Base-by-base conservation (phyloP, 1,140 invertebrate genomes). In the Drosophila grimshawi region DNA sequence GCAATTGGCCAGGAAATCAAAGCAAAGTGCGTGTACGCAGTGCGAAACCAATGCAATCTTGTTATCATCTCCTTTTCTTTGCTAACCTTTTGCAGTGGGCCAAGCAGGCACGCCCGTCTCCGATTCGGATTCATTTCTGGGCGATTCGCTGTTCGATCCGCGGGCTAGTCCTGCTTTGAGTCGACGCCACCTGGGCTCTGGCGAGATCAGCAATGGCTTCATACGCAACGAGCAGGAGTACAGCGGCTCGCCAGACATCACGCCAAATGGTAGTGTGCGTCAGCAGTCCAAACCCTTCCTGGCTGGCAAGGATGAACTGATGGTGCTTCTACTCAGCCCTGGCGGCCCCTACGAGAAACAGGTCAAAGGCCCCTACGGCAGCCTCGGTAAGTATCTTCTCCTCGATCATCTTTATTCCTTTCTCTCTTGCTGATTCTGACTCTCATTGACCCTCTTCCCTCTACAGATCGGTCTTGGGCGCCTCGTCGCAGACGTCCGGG, bases 251-350 rank as follows among this genome's bases (percentile, higher is more conserved):
- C 97, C 96, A 83, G 97, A 98, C 90, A 95, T 97, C 27, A 98
- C 97, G 1, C 97, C 97, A 41, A 98, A 97, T 76, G 97, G 97
- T 11, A 98, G 96, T 66, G 93, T 98, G 6, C 93, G 97, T 11
- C 93, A 97, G 43, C 94, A 97, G 32, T 94, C 97, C 68, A 96
- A 97, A 82, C 94, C 97, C 19, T 95, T 97, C 37, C 95, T 96
- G 0, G 96, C 96, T 10, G 96, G 97, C 81, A 97, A 97, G 81
- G 96, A 98, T 82, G 97, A 98, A 75, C 92, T 98, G 0, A 96
- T 98, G 95, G 97, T 98, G 85, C 98, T 97, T 88, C 93, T 98
- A 30, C 93, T 96, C 51, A 94, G 94, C 46, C 95, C 95, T 0
- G 95, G 96, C 2, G 96, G 96, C 2, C 83, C 83, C 0, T 53